Evolutionary conservation across 2,888 invertebrate genomes (phyloP).

Genomic region (Drosophila rellima): DNA sequence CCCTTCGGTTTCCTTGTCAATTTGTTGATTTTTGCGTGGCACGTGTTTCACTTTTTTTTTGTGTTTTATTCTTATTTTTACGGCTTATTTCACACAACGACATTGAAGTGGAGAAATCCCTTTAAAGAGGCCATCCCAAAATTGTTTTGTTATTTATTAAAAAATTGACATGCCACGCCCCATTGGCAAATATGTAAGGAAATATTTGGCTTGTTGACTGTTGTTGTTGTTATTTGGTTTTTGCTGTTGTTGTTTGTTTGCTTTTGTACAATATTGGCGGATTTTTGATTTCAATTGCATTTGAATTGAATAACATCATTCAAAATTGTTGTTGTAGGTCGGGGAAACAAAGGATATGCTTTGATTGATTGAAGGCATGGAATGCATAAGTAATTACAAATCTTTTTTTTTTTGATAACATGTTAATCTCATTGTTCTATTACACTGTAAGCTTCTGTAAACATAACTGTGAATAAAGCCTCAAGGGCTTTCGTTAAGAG

Average conservation of each 20-base stretch:
- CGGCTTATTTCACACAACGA: conserved; percentile 45
- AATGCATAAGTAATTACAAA: conserved; percentile 1
- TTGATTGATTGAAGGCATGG: conserved; percentile 4
- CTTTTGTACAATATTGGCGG: background rate
- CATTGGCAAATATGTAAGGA: conserved; percentile 14
- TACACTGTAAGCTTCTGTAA: background rate
- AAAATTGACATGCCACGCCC: conserved; percentile 26
- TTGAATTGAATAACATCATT: conserved; percentile 18
- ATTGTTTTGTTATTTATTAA: conserved; percentile 48
- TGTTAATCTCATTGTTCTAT: background rate
- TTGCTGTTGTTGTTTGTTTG: background rate
- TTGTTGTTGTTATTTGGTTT: conserved; percentile 6
- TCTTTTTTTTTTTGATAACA: background rate
- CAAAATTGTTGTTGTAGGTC: background rate
- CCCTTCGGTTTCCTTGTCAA: conserved; percentile 34
- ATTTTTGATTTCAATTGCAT: conserved; percentile 15
- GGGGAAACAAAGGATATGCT: background rate
- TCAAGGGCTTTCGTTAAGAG: background rate
- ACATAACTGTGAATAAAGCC: background rate
- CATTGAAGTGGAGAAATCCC: conserved; percentile 15
- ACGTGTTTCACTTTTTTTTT: conserved; percentile 36
- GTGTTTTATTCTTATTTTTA: conserved; percentile 34
- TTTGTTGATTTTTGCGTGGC: conserved; percentile 69
- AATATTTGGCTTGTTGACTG: conserved; percentile 19
- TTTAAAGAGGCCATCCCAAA: conserved; percentile 4